Percentiles rank a stretch among this genome's conserved stretches.
phyloP scores from a whole-genome alignment of 2,113 vertebrate species.

The Tachysurus fulvidraco region DNA sequence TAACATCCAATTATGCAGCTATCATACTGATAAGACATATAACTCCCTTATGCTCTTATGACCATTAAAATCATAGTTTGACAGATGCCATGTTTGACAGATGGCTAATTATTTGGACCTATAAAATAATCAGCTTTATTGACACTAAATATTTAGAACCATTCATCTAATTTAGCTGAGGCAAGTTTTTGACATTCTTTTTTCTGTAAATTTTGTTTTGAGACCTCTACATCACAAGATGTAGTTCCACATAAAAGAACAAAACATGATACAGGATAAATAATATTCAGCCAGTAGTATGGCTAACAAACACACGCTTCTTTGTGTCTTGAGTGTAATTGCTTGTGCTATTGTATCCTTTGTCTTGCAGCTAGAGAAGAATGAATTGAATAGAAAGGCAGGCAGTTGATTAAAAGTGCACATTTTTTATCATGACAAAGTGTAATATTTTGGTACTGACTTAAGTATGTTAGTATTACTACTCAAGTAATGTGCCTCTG shows the following conservation, averaged over 20 bases:
- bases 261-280: not conserved
- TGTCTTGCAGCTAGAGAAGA: not conserved
- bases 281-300: not conserved
- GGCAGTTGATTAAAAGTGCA: too few relatives aligned
- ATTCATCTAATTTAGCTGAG: not conserved
- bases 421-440: too few relatives aligned
- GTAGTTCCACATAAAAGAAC: not conserved
- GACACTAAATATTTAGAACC: not conserved
- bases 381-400: not conserved
- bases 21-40: not conserved
- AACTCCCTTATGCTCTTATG: not conserved
- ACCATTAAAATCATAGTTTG: not conserved
- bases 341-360: not conserved
- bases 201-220: not conserved
- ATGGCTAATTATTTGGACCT: not conserved
- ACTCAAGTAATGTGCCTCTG: not conserved
- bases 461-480: too few relatives aligned
- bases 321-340: not conserved
- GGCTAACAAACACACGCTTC: not conserved
- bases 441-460: too few relatives aligned
- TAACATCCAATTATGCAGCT: not conserved
- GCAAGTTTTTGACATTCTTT: not conserved
- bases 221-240: not conserved
- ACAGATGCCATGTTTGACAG: not conserved
- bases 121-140: not conserved